Conservation (phyloP, 53 echinoderm and acorn worm genomes). For the Hippasteria phrygiana region DNA sequence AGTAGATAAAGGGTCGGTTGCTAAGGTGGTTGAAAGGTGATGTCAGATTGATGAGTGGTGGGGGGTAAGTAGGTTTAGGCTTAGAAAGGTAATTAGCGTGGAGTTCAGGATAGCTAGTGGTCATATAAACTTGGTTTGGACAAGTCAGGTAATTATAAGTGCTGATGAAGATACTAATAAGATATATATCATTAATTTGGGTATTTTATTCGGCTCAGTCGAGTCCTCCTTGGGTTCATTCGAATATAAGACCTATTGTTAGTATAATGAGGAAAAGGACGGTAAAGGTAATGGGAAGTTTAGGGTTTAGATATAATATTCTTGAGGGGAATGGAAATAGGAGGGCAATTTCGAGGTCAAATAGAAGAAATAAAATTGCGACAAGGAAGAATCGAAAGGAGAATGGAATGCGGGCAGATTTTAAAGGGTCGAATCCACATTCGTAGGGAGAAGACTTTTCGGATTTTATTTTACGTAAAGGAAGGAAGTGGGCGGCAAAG, state of each 20-base stretch:
- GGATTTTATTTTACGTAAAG: constrained; percentile 29
- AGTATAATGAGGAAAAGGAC: constrained; percentile 57
- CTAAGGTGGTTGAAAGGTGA: no score
- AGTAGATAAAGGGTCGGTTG: no score
- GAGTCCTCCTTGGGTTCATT: constrained; percentile 77
- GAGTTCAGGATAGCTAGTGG: no score
- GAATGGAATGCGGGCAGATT: constrained; percentile 78
- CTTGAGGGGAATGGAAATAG: constrained; percentile 60
- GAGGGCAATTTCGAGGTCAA: constrained; percentile 80
- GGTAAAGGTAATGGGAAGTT: background rate
- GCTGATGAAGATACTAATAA: background rate
- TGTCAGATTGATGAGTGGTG: no score
- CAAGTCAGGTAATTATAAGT: no score
- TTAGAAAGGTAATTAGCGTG: no score
- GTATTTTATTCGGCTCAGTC: constrained; percentile 78
- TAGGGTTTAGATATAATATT: background rate
- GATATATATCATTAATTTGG: constrained; percentile 50
- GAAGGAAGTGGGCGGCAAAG: constrained; percentile 52
- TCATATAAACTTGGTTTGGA: no score
- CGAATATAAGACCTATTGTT: constrained; percentile 48
- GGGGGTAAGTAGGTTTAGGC: no score
- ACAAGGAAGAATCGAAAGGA: constrained; percentile 84
- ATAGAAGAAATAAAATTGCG: constrained; percentile 74
- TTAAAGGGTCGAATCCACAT: constrained; percentile 84
- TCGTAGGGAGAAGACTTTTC: constrained; percentile 83